Evolutionary conservation across 2,888 invertebrate genomes (phyloP).

Genomic region (Cephus pygmeus): DNA sequence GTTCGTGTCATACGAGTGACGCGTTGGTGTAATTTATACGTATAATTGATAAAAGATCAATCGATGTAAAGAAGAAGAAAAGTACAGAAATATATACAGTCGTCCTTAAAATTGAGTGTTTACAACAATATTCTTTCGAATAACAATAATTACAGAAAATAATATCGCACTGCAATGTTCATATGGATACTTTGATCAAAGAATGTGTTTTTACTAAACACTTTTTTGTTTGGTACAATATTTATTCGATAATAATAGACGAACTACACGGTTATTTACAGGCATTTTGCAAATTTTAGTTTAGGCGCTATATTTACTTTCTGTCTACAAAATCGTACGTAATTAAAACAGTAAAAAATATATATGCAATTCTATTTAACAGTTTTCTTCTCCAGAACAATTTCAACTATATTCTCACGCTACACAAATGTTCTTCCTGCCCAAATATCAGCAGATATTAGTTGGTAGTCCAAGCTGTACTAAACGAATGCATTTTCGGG

Average conservation of each 20-base stretch:
- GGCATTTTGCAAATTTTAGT: background rate
- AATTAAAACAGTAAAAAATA: background rate
- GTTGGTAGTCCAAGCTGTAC: background rate
- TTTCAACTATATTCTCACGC: background rate
- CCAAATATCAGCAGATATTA: background rate
- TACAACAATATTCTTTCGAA: background rate
- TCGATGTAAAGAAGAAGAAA: conserved; percentile 4
- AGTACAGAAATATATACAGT: conserved; percentile 7
- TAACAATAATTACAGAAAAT: too few relatives aligned
- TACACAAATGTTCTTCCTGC: background rate
- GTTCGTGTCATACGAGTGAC: background rate
- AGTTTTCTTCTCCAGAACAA: background rate
- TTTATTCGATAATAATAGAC: background rate
- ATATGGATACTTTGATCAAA: background rate
- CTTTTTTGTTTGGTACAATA: background rate
- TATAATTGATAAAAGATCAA: conserved; percentile 2
- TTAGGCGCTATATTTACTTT: background rate
- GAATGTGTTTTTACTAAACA: background rate
- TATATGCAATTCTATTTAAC: conserved; percentile 2
- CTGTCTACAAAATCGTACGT: background rate
- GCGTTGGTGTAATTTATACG: background rate
- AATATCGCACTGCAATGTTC: background rate
- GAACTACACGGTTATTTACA: background rate
- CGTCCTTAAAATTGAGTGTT: background rate
- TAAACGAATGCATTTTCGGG: background rate